Evolutionary conservation across 64 coral and sea anemone genomes (phyloP).

Genomic region (Stylophora pistillata): DNA sequence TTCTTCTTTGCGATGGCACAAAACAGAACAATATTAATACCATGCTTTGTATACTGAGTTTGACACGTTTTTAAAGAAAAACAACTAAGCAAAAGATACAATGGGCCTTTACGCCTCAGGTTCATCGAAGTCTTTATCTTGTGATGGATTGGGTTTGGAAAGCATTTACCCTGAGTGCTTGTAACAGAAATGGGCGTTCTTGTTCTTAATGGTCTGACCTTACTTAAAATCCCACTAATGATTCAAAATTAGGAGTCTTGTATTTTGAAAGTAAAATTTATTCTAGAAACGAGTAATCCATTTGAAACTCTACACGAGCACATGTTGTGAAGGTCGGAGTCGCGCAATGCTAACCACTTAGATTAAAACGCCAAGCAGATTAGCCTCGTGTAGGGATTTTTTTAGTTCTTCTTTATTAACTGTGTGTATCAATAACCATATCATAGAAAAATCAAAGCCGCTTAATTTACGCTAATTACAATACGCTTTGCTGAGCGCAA

Average conservation of each 20-base stretch:
- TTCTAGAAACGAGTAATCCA: slow-evolving; percentile 42
- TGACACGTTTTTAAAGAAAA: background rate
- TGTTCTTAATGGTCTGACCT: background rate
- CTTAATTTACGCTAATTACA: slow-evolving; percentile 44
- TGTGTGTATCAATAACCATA: slow-evolving; percentile 41
- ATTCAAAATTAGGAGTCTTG: slow-evolving; percentile 64
- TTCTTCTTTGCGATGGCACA: background rate
- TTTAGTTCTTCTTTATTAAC: slow-evolving; percentile 17
- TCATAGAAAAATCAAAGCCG: slow-evolving; percentile 51
- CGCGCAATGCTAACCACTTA: background rate
- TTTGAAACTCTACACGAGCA: slow-evolving; percentile 1
- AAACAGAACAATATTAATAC: background rate
- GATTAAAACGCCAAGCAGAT: slow-evolving; percentile 3
- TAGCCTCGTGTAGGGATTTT: slow-evolving; percentile 18
- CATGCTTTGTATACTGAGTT: background rate
- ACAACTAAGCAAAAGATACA: background rate
- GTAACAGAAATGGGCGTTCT: slow-evolving; percentile 3
- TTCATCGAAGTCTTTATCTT: background rate
- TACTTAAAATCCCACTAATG: slow-evolving; percentile 52
- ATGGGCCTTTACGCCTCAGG: background rate
- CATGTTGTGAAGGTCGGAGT: background rate
- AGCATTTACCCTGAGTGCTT: background rate
- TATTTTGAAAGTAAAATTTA: slow-evolving; percentile 87
- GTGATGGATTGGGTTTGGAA: background rate
- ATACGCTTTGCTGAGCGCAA: slow-evolving; percentile 6